Conservation (phyloP, 1,140 invertebrate species). For the Drosophila dunni region DNA sequence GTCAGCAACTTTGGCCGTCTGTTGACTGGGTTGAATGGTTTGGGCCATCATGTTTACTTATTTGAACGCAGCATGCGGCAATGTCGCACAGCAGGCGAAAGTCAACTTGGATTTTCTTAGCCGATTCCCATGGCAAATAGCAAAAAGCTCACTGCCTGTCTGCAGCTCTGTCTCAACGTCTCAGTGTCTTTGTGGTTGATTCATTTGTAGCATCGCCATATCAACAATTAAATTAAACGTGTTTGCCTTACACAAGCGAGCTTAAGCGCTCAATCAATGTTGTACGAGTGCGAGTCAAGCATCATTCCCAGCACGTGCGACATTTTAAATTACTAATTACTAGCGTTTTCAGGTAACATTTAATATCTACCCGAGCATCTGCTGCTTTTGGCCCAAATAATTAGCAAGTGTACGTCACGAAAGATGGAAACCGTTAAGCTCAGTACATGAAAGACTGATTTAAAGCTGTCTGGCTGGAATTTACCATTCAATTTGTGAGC, state of each 20-base stretch:
- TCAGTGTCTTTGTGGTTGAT: conserved; percentile 41
- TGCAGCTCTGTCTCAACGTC: neutral
- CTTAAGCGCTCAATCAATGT: conserved; percentile 76
- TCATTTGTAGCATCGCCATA: conserved; percentile 79
- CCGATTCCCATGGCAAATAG: conserved; percentile 54
- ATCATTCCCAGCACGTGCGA: conserved; percentile 70
- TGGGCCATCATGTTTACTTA: conserved; percentile 76
- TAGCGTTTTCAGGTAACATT: conserved; percentile 59
- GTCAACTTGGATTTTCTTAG: conserved; percentile 77
- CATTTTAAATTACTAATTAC: conserved; percentile 83
- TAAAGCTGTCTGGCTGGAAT: neutral
- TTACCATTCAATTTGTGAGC: conserved; percentile 9
- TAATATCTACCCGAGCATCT: conserved; percentile 23
- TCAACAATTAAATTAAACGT: conserved; percentile 83
- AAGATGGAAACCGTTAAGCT: neutral
- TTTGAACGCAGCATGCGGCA: conserved; percentile 79
- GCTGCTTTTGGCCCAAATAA: conserved; percentile 51
- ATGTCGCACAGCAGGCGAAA: conserved; percentile 70
- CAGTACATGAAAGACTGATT: neutral
- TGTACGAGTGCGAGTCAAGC: conserved; percentile 21
- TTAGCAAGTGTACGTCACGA: conserved; percentile 41
- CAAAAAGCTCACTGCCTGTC: conserved; percentile 29
- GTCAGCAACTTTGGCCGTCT: conserved; percentile 69
- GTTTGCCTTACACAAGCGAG: conserved; percentile 73
- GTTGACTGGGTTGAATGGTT: conserved; percentile 40